Evolutionary conservation across 2,888 invertebrate genomes (phyloP), one percentile per base, ranked within the genome.

Genomic region (Idaea biselata): DNA sequence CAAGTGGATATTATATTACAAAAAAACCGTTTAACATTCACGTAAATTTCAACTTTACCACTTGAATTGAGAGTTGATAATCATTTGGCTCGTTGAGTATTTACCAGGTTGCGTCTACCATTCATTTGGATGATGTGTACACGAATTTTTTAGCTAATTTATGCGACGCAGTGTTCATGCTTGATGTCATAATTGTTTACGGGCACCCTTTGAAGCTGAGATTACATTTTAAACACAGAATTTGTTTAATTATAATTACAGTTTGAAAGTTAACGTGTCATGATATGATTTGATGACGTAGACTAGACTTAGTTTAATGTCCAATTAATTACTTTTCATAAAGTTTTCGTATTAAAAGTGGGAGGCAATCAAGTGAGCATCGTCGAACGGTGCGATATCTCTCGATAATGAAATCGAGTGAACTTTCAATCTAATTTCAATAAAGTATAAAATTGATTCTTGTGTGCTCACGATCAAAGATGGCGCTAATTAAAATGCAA

Each of bases 1-100:
- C 88, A 82, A 77, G 73, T 66, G 69, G 77, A 81, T 83, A 84
- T 84, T 84, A 85, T 82, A 83, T 81, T 82, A 80, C 83, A 77
- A 78, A 82, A 74, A 75, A 73, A 72, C 74, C 69, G 65, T 66
- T 25, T 66, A 71, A 73, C 73, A 76, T 59, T 65, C 58, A 11
- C 65, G 63, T 65, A 63, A 60, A 58, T 60, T 56, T 55, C 32
- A 18, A 18, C 17, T 18, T 60, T 58, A 8, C 44, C 14, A 5
- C 44, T 44, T 14, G 8, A 44, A 14, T 8, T 44, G 6, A 44
- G 44, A 44, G 44, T 44, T 44, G 44, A 44, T 14, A 44, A 44
- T 44, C 14, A 44, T 44, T 14, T 44, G 44, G 44, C 44, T 44
- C 14, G 44, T 44, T 14, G 44, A 44, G 44, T 44, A 14, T 44